Conservation (phyloP, 2,888 invertebrate species). For the Congeria kusceri region DNA sequence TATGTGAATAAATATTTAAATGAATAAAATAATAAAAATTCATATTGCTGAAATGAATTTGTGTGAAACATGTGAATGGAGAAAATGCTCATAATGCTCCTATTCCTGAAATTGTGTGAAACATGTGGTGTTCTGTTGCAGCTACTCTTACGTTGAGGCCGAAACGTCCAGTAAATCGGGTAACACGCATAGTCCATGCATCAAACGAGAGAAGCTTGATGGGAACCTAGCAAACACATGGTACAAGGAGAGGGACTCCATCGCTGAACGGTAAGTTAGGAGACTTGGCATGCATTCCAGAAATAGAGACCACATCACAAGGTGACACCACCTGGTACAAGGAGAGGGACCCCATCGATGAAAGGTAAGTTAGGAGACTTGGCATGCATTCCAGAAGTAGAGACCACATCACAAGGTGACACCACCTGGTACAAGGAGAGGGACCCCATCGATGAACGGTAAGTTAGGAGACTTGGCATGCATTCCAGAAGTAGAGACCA, state of each 20-base stretch:
- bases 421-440: slow-evolving; percentile 74
- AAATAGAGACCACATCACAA: no score
- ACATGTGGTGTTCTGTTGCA: no score
- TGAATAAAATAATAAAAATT: neutral
- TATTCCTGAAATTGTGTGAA: no score
- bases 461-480: slow-evolving; percentile 25
- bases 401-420: no score
- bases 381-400: no score
- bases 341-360: slow-evolving; percentile 73
- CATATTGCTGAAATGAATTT: neutral
- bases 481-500: no score
- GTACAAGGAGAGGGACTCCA: slow-evolving; percentile 71
- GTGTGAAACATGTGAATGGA: no score
- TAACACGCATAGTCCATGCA: slow-evolving; percentile 24
- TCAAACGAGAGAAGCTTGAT: slow-evolving; percentile 57
- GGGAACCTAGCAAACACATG: slow-evolving; percentile 66
- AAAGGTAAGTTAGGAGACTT: slow-evolving; percentile 64
- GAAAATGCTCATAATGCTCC: no score
- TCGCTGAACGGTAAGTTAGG: slow-evolving; percentile 73
- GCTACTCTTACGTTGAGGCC: no score
- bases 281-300: neutral
- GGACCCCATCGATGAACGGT: slow-evolving; percentile 74
- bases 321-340: slow-evolving; percentile 67
- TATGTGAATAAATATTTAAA: no score
- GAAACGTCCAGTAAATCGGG: no score